Evolutionary conservation across 2,797 vertebrate genomes (phyloP).

Genomic region (Zenarchopterus dispar): DNA sequence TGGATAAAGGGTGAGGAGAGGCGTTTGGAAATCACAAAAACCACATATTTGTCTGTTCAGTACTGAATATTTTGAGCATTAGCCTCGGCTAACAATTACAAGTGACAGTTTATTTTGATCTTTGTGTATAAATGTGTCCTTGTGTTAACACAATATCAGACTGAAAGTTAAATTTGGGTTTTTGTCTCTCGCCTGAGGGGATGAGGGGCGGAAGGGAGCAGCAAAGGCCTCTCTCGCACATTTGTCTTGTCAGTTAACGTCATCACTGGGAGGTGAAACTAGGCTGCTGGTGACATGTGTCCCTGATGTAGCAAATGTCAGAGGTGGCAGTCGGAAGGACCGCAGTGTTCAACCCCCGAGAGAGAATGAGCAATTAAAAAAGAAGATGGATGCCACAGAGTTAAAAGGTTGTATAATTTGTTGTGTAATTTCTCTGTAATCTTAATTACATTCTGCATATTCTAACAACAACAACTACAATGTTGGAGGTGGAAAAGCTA

Average conservation of each 20-base stretch:
- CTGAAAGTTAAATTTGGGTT: slow-evolving; percentile 1
- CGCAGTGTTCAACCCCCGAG: neutral
- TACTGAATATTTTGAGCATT: neutral
- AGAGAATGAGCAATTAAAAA: neutral
- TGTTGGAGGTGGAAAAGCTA: slow-evolving; percentile 1
- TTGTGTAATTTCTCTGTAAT: neutral
- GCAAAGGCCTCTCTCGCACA: slow-evolving; percentile 9
- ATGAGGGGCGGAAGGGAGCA: neutral
- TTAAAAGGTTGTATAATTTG: slow-evolving; percentile 2
- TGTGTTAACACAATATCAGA: slow-evolving; percentile 1
- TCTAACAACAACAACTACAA: slow-evolving; percentile 13
- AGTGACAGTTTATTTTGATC: neutral
- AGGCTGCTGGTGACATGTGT: slow-evolving; percentile 26
- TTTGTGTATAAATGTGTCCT: neutral
- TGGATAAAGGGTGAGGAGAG: no score
- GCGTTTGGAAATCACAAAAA: no score
- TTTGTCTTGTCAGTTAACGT: slow-evolving; percentile 17
- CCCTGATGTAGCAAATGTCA: slow-evolving; percentile 7
- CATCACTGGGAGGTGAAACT: slow-evolving; percentile 22
- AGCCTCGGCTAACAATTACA: neutral
- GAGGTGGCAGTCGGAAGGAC: neutral
- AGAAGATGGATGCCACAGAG: neutral
- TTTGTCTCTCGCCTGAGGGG: neutral
- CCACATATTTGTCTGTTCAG: neutral
- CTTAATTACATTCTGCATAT: neutral